Conservation (phyloP, 2,888 invertebrate species). For the Idaea straminata region DNA sequence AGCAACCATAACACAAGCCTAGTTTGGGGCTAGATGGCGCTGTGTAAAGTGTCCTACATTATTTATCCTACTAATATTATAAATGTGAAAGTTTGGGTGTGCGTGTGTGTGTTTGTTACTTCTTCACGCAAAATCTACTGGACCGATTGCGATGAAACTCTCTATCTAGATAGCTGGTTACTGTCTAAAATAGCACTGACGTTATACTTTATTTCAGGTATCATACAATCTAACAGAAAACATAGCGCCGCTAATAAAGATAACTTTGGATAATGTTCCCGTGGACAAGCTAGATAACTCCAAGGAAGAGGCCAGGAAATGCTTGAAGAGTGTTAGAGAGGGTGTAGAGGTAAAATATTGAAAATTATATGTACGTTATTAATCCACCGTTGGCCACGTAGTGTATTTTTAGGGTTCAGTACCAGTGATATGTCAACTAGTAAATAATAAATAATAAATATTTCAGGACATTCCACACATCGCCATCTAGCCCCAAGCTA, state of each 20-base stretch:
- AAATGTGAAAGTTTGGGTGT: no score
- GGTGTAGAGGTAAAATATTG: conserved; percentile 48
- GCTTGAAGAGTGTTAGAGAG: conserved; percentile 42
- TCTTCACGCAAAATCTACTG: no score
- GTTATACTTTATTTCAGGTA: conserved; percentile 68
- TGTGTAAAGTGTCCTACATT: no score
- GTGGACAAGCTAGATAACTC: conserved; percentile 83
- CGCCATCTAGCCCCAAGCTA: no score
- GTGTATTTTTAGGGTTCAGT: not conserved
- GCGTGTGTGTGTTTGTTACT: no score
- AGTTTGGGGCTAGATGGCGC: no score
- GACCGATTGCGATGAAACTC: no score
- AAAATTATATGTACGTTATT: not conserved
- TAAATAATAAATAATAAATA: not conserved
- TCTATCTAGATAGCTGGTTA: no score
- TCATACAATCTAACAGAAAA: conserved; percentile 86
- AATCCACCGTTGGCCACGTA: not conserved
- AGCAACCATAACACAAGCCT: no score
- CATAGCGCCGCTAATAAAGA: conserved; percentile 83
- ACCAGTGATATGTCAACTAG: not conserved
- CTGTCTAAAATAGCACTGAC: not conserved
- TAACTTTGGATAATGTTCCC: conserved; percentile 88
- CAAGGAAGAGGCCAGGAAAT: conserved; percentile 73
- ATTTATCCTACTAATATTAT: no score
- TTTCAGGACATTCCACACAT: no score